phyloP scores from a whole-genome alignment of 2,797 vertebrate genomes.

The Macropus fuliginosus region DNA sequence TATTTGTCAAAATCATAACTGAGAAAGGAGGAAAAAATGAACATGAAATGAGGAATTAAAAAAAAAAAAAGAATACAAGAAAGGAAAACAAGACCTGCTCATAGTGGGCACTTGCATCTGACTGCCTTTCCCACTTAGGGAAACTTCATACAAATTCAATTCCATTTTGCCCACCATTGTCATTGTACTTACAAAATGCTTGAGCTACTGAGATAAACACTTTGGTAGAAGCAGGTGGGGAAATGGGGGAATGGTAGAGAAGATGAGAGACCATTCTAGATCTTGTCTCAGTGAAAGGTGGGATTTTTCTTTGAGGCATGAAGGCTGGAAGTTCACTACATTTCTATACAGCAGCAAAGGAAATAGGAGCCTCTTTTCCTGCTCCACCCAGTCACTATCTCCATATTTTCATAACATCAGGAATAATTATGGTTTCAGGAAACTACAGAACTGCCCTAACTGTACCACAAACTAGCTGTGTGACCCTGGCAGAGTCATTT shows the following conservation, averaged over 20 bases:
- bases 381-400: not conserved
- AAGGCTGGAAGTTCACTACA: not conserved
- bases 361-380: not conserved
- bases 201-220: conserved; percentile 53
- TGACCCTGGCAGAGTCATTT: not conserved
- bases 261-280: not conserved
- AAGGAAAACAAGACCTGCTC: conserved; percentile 35
- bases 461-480: not conserved
- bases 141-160: conserved; percentile 79
- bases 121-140: conserved; percentile 63
- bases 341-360: conserved; percentile 6
- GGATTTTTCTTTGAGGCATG: not conserved
- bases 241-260: conserved; percentile 53
- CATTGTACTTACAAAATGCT: conserved; percentile 49
- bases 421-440: not conserved
- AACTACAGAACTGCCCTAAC: not conserved
- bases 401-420: not conserved
- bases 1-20: conserved; percentile 31
- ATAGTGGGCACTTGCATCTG: conserved; percentile 53
- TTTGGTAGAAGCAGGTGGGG: not conserved
- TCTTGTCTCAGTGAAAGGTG: not conserved
- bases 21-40: conserved; percentile 44
- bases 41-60: conserved; percentile 46
- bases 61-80: not conserved
- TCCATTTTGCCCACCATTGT: conserved; percentile 71